Evolutionary conservation across 2,888 invertebrate species (phyloP).

Genomic region (Colletes collaris): DNA sequence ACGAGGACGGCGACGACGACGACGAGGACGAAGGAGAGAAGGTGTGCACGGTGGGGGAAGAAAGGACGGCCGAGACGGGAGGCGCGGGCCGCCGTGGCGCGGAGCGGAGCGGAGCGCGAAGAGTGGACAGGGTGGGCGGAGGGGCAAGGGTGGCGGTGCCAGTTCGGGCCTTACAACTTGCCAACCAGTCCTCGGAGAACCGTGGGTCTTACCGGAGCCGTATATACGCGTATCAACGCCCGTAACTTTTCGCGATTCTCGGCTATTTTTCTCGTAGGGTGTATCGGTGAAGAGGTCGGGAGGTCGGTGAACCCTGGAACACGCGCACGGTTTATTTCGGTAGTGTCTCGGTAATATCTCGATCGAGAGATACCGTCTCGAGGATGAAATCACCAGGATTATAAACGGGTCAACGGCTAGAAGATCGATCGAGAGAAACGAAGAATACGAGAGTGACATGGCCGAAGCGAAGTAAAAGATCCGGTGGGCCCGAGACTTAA

Average conservation of each 20-base stretch:
- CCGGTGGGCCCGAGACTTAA: conserved; percentile 49
- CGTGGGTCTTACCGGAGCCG: conserved; percentile 73
- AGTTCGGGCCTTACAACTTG: conserved; percentile 73
- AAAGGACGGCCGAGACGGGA: conserved; percentile 61
- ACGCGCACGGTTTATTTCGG: conserved; percentile 27
- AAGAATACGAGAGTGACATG: conserved; percentile 48
- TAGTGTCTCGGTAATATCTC: background rate
- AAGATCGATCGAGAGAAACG: conserved; percentile 3
- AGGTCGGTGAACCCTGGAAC: conserved; percentile 54
- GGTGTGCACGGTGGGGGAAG: conserved; percentile 62
- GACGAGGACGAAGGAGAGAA: conserved; percentile 62
- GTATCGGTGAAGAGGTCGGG: conserved; percentile 36
- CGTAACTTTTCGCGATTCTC: conserved; percentile 55
- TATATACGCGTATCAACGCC: conserved; percentile 54
- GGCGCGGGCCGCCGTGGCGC: conserved; percentile 48
- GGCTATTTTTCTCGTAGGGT: conserved; percentile 45
- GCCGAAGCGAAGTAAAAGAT: conserved; percentile 60
- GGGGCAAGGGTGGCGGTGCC: conserved; percentile 75
- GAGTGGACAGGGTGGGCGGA: conserved; percentile 67
- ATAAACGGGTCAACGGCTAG: conserved; percentile 29
- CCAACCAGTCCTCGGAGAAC: conserved; percentile 80
- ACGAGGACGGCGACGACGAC: conserved; percentile 57
- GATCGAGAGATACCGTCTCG: conserved; percentile 8
- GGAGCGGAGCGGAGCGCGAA: conserved; percentile 55
- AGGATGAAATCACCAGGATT: conserved; percentile 65